Conservation (phyloP, 92 coral and sea anemone species). For the Virgularia gustaviana region DNA sequence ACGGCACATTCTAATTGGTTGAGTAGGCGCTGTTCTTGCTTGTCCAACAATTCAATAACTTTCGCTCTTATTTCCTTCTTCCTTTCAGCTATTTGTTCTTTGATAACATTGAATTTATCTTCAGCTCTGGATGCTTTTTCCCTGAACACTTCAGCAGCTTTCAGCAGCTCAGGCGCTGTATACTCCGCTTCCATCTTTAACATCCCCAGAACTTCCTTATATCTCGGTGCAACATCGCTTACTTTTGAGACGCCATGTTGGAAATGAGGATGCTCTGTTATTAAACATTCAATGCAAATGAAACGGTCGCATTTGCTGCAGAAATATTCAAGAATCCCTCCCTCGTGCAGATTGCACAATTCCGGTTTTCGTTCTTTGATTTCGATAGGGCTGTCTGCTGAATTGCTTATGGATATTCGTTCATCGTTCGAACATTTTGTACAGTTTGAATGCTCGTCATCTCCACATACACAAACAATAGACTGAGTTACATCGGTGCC, state of each 20-base stretch:
- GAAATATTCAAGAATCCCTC: slow-evolving; percentile 11
- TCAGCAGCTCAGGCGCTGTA: slow-evolving; percentile 18
- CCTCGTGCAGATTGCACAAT: slow-evolving; percentile 2
- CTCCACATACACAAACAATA: neutral
- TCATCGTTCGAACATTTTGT: slow-evolving; percentile 1
- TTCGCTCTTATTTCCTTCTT: slow-evolving; percentile 11
- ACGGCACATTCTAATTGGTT: neutral
- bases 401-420: neutral
- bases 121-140: slow-evolving; percentile 5
- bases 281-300: slow-evolving; percentile 29
- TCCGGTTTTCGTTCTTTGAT: slow-evolving; percentile 21
- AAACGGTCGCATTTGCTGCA: slow-evolving; percentile 31
- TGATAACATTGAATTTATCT: slow-evolving; percentile 9
- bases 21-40: slow-evolving; percentile 11
- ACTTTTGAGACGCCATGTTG: slow-evolving; percentile 33
- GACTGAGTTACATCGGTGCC: slow-evolving; percentile 20
- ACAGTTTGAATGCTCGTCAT: neutral
- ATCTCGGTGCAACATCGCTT: slow-evolving; percentile 24
- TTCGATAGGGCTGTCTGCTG: neutral
- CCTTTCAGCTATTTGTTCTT: slow-evolving; percentile 18
- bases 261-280: slow-evolving; percentile 30
- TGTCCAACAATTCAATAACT: slow-evolving; percentile 2
- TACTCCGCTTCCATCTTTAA: slow-evolving; percentile 28
- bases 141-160: slow-evolving; percentile 10
- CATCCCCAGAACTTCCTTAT: slow-evolving; percentile 30